A percentile compares a stretch with the other conserved stretches of the same genome.
Conservation (phyloP, 2,797 vertebrate genomes). For the Takifugu ocellatus region DNA sequence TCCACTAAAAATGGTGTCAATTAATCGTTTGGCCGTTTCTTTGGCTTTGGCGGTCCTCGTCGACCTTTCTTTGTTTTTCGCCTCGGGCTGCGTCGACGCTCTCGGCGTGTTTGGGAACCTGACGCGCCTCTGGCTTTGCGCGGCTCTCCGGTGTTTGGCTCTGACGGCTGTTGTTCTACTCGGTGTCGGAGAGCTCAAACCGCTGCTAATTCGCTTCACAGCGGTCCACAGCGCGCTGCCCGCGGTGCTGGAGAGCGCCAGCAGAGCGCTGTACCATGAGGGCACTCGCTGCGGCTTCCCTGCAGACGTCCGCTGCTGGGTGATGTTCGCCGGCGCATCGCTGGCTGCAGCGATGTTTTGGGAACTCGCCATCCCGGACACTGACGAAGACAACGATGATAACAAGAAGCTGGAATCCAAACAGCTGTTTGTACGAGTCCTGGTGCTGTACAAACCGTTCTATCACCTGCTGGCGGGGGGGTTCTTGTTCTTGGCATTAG, state of each 20-base stretch:
- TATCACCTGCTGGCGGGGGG: conserved; percentile 49
- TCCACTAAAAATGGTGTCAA: conserved; percentile 18
- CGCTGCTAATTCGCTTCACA: conserved; percentile 38
- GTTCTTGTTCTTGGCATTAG: conserved; percentile 71
- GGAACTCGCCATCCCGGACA: conserved; percentile 64
- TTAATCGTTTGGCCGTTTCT: neutral
- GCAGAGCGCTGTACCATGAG: conserved; percentile 31
- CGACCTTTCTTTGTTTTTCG: conserved; percentile 52
- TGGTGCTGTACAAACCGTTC: conserved; percentile 66
- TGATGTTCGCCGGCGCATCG: conserved; percentile 56
- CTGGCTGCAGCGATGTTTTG: conserved; percentile 68
- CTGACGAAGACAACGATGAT: neutral
- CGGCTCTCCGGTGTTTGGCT: conserved; percentile 46
- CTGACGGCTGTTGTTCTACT: accelerated
- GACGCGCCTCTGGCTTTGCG: conserved; percentile 50
- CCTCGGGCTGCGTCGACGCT: conserved; percentile 1
- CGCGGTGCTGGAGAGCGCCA: conserved; percentile 59
- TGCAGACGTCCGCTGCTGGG: conserved; percentile 51
- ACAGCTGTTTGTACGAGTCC: conserved; percentile 67
- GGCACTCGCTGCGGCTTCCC: conserved; percentile 5
- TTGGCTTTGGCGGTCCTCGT: neutral
- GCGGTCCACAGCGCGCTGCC: conserved; percentile 50
- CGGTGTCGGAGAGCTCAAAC: neutral
- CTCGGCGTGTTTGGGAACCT: conserved; percentile 20
- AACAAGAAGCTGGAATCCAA: conserved; percentile 50